Evolutionary conservation across 2,888 invertebrate species (phyloP), one percentile per base, ranked within the genome.

Genomic region (Aspidiotus destructor): DNA sequence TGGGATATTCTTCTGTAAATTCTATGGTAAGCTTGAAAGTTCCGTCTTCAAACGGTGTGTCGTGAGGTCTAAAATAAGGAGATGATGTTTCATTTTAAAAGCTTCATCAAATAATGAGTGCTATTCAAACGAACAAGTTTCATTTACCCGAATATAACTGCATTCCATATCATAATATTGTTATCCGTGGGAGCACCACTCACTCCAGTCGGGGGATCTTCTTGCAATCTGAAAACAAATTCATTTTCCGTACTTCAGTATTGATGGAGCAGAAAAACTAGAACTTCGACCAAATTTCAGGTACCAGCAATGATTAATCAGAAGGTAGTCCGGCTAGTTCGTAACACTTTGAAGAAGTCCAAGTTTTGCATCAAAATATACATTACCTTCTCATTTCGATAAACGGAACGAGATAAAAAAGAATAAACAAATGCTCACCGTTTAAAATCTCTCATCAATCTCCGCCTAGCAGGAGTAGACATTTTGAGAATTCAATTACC

Each of bases 131-230:
- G 5, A 28, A 28, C 48, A 48, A 48, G 10, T 6, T n/a, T 42
- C n/a, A 15, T 48, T 58, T 69, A 71, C 71, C 98, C 99, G 81
- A 99, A 99, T 84, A 99, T 99, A 78, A 99, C 97, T 78, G 99
- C 99, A 84, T 99, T 98, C 99, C 99, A 99, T 80, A 98, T 89
- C 93, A 99, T 95, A 78, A 99, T 99, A 81, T 98, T 98, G 81
- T 97, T 97, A 81, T 99, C 99, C 75, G 97, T 98, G 70, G 99
- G 99, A 72, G 99, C 98, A 75, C 98, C 99, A 76, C 95, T 96
- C 71, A 99, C 97, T 77, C 99, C 99, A 72, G 98, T 97, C 69
- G 99, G 99, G 76, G 99, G 99, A 81, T 99, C 99, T 81, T 99
- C 98, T 85, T 96, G 92, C 78, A 96, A 84, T 78, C 92, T 71